These are phyloP conservation scores for Trialeurodes vaporariorum DNA, from an alignment of 1,140 invertebrate genomes.

Conservation along the genomic window DNA sequence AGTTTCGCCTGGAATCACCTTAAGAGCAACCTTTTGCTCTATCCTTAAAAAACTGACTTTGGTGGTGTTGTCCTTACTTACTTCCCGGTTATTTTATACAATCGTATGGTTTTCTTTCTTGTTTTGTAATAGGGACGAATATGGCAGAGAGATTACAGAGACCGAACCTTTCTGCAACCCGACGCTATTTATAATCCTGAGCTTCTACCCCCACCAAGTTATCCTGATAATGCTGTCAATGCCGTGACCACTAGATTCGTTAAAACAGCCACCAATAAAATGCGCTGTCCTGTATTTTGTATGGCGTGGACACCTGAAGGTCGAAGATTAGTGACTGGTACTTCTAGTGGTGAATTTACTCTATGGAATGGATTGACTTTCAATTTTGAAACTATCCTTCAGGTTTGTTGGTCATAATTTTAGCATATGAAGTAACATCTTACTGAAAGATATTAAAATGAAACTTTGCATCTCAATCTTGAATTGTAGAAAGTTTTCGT, in stretches of 20 bases:
- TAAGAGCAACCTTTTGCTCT: no score
- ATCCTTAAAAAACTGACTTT: no score
- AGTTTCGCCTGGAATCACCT: no score
- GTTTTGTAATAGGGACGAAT: conserved; percentile 57
- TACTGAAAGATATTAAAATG: no score
- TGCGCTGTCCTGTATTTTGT: conserved; percentile 97
- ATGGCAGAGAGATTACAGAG: conserved; percentile 86
- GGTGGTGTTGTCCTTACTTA: no score
- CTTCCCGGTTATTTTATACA: no score
- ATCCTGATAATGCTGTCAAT: conserved; percentile 91
- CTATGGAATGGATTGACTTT: conserved; percentile 99
- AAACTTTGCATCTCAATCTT: no score
- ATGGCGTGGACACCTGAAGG: conserved; percentile 99
- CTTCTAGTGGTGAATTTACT: conserved; percentile 98
- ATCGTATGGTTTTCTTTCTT: no score
- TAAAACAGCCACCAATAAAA: conserved; percentile 98
- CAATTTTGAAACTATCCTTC: conserved; percentile 99
- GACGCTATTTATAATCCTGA: conserved; percentile 83
- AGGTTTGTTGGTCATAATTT: conserved; percentile 67
- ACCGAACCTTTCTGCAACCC: conserved; percentile 74
- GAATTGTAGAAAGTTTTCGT: no score
- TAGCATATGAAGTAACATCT: no score
- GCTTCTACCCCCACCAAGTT: conserved; percentile 75
- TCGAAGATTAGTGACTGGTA: conserved; percentile 90
- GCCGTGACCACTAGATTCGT: conserved; percentile 94